Base-by-base conservation (phyloP, 2,113 vertebrate species). In the Arothron firmamentum region DNA sequence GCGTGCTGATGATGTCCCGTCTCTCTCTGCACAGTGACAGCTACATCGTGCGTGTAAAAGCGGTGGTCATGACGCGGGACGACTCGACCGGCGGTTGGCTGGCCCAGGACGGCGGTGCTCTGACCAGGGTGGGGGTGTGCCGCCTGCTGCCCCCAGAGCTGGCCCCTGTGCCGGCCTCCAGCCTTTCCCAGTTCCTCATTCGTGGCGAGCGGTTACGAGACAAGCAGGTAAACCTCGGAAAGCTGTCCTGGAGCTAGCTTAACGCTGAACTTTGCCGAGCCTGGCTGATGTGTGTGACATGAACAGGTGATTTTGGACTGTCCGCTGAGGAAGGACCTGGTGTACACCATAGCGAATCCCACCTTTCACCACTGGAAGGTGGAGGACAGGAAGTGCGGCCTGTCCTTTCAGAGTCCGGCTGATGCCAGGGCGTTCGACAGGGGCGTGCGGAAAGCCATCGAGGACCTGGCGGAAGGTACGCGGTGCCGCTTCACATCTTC, bases 21-120 rank as follows among this genome's bases (percentile, higher is more conserved):
- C 19, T 62, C 10, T 56, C 18, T 74, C 78, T 81, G 19, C 76
- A 6, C 90, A 99, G 97, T 96, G 97, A 99, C 93, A 98, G 93
- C 93, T 99, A 99, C 92, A 97, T 99, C 82, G 97, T 98, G 88
- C 94, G 95, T 89, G 96, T 99, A 88, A 98, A 98, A 94, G 97
- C 95, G 73, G 96, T 99, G 93, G 96, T 99, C 89, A 99, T 99
- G 97, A 99, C 94, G 85, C 93, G 97, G 90, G 97, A 99, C 92
- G 97, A 99, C 94, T 98, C 96, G 66, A 99, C 95, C 71, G 97
- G 97, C 52, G 97, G 97, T 85, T 99, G 97, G 97, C 86, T 99
- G 90, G 95, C 95, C 16, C 96, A 98, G 90, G 97, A 98, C 83
- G 96, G 96, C 69, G 95, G 96, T 9, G 97, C 95, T 68, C 94